phyloP scores from a whole-genome alignment of 1,140 invertebrate genomes.

The Sarcophaga bullata region DNA sequence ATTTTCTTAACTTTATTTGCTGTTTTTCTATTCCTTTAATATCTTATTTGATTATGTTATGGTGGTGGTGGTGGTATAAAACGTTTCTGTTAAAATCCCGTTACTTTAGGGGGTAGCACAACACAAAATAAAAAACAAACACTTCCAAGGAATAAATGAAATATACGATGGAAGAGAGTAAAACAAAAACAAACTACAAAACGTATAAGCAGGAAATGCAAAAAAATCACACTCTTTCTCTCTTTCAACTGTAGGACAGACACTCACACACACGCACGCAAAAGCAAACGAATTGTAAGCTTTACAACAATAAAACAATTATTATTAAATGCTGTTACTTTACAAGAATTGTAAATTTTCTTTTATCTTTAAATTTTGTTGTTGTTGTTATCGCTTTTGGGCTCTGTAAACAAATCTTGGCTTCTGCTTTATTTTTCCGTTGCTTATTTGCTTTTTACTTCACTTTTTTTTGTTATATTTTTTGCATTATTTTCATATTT shows the following conservation, averaged over 20 bases:
- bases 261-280: neutral
- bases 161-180: neutral
- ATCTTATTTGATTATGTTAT: no score
- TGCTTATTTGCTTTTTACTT: neutral
- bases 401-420: no score
- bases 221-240: constrained; percentile 1
- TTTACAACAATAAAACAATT: neutral
- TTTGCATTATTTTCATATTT: neutral
- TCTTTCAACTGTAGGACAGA: neutral
- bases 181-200: neutral
- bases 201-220: constrained; percentile 15
- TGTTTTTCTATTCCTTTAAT: neutral
- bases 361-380: neutral
- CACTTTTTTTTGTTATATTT: neutral
- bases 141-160: no score
- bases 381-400: neutral
- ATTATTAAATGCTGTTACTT: neutral
- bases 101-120: constrained; percentile 8
- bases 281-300: neutral
- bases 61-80: neutral
- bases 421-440: no score
- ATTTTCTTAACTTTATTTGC: neutral
- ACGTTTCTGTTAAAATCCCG: neutral
- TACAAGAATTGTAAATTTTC: neutral
- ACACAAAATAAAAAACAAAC: no score